Percentiles rank a stretch among this genome's conserved stretches.
Conservation (phyloP, 2,113 vertebrate species). For the Eretmochelys imbricata region DNA sequence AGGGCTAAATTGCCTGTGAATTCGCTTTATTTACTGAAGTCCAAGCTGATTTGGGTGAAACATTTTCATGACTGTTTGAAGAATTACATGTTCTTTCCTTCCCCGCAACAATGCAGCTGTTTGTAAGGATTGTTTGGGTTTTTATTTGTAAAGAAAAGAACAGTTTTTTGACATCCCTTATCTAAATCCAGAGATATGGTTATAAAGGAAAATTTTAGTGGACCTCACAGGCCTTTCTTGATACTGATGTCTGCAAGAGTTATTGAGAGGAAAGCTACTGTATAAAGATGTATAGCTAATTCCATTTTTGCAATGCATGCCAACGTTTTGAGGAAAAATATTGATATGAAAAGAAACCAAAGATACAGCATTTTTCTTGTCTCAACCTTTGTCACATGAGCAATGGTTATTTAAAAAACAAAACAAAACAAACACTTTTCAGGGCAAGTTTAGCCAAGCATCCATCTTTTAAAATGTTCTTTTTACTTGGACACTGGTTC, state of each 20-base stretch:
- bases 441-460: not conserved
- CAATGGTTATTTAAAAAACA: not conserved
- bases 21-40: conserved; percentile 3
- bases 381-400: not conserved
- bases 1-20: not conserved
- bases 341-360: not conserved
- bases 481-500: not conserved
- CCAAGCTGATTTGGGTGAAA: not conserved
- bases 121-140: not conserved
- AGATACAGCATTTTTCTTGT: not conserved
- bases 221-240: not conserved
- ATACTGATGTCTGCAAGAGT: fast-evolving
- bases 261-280: not conserved
- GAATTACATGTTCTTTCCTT: not conserved
- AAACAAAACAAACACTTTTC: not conserved
- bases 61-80: not conserved
- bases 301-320: not conserved
- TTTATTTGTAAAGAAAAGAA: not conserved
- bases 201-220: not conserved
- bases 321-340: not conserved
- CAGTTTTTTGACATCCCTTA: fast-evolving
- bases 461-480: not conserved
- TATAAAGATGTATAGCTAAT: not conserved
- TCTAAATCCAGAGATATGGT: not conserved
- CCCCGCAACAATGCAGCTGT: not conserved